These are phyloP conservation scores for Tragelaphus imberbis DNA, from an alignment of 2,113 vertebrate species.

Conservation along the genomic window DNA sequence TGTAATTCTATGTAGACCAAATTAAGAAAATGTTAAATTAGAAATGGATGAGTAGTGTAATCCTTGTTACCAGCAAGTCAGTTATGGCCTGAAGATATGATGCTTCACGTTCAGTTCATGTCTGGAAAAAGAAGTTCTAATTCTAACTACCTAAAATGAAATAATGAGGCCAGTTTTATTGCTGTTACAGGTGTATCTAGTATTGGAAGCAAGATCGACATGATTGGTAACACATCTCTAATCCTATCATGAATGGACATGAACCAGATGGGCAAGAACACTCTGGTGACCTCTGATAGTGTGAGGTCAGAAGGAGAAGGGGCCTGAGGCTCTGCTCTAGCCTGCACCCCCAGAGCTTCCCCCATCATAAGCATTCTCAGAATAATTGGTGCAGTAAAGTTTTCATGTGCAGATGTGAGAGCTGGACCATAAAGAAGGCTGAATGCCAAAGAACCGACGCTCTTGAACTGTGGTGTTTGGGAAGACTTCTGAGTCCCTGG, in stretches of 20 bases:
- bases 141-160: background rate
- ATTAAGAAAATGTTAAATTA: conserved; percentile 12
- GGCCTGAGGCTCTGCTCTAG: background rate
- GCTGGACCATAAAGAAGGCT: background rate
- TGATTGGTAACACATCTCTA: background rate
- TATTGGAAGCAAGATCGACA: background rate
- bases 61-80: background rate
- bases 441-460: background rate
- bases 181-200: background rate
- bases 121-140: background rate
- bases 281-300: background rate
- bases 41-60: background rate
- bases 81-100: background rate
- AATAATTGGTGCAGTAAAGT: background rate
- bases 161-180: background rate
- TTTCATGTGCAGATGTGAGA: background rate
- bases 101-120: background rate
- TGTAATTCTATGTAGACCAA: background rate
- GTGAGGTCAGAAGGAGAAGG: background rate
- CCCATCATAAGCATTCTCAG: background rate
- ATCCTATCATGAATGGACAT: background rate
- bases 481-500: background rate
- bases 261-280: background rate
- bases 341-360: background rate
- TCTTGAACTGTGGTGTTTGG: background rate